Evolutionary conservation across 2,888 invertebrate genomes (phyloP).

Genomic region (Lithophane leautieri): DNA sequence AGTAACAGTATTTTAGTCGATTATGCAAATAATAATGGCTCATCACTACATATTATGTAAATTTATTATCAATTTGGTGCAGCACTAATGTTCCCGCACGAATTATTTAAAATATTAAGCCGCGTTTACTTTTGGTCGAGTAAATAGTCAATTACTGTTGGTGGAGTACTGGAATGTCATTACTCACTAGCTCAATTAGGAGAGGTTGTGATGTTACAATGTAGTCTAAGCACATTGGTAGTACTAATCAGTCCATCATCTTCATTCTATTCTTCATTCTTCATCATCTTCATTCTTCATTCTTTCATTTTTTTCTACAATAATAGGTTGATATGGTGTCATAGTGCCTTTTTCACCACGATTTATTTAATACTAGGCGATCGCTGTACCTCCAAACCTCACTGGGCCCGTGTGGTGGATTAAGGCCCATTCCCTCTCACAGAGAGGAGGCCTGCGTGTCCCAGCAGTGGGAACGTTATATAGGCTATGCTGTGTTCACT

Average conservation of each 20-base stretch:
- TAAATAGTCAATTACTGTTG: not conserved
- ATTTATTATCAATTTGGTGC: conserved; percentile 22
- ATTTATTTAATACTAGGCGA: not conserved
- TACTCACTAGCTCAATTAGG: not conserved
- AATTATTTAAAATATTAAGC: conserved; percentile 7
- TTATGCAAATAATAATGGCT: conserved; percentile 31
- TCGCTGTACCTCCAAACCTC: too few species aligned
- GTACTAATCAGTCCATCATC: not conserved
- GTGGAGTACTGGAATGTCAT: not conserved
- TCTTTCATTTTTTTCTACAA: not conserved
- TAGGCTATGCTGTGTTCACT: too few species aligned
- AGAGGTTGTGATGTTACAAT: not conserved
- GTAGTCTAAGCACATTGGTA: too few species aligned
- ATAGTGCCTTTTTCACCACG: not conserved
- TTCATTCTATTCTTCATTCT: not conserved
- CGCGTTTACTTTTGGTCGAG: conserved; percentile 22
- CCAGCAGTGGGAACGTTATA: too few species aligned
- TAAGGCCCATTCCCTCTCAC: too few species aligned
- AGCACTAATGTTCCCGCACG: conserved; percentile 21
- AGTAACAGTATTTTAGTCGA: conserved; percentile 11
- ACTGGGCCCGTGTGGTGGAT: too few species aligned
- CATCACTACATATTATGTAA: conserved; percentile 22
- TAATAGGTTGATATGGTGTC: not conserved
- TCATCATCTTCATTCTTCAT: not conserved
- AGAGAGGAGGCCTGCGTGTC: too few species aligned